Conservation (phyloP, 2,797 vertebrate species). For the Salmo trutta region DNA sequence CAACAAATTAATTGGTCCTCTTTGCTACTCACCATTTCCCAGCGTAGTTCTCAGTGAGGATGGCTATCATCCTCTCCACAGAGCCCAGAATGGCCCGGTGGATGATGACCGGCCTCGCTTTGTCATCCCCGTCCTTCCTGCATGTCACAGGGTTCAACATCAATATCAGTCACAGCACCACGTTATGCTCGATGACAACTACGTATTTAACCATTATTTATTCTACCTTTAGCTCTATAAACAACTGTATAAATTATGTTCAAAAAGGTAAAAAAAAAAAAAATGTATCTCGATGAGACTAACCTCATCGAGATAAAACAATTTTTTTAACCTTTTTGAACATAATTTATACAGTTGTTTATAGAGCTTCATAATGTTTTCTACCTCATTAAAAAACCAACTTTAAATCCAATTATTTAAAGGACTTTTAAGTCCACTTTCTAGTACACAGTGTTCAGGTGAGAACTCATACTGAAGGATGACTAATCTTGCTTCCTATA, state of each 20-base stretch:
- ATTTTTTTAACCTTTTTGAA: not conserved
- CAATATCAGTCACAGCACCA: not conserved
- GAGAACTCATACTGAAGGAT: too few species aligned
- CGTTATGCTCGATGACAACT: too few species aligned
- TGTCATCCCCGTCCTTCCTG: constrained; percentile 85
- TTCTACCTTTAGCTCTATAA: not conserved
- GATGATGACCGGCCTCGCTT: constrained; percentile 90
- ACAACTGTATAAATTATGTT: too few species aligned
- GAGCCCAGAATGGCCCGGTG: constrained; percentile 93
- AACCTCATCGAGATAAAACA: not conserved
- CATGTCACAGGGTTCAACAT: constrained; percentile 6
- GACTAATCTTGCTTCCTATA: constrained; percentile 23
- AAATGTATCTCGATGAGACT: not conserved
- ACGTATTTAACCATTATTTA: not conserved
- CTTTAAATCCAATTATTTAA: not conserved
- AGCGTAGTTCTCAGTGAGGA: constrained; percentile 92
- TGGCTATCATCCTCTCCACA: constrained; percentile 95
- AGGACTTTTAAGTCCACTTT: not conserved
- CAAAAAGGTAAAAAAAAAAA: not conserved
- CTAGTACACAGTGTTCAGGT: not conserved
- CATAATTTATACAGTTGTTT: not conserved
- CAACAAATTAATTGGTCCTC: not conserved
- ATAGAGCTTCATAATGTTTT: not conserved
- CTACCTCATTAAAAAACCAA: not conserved
- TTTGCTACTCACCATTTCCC: constrained; percentile 87